A percentile compares a stretch with the other conserved stretches of the same genome.
Evolutionary conservation across 2,797 vertebrate species (phyloP).

Genomic region (Lepus townsendii): DNA sequence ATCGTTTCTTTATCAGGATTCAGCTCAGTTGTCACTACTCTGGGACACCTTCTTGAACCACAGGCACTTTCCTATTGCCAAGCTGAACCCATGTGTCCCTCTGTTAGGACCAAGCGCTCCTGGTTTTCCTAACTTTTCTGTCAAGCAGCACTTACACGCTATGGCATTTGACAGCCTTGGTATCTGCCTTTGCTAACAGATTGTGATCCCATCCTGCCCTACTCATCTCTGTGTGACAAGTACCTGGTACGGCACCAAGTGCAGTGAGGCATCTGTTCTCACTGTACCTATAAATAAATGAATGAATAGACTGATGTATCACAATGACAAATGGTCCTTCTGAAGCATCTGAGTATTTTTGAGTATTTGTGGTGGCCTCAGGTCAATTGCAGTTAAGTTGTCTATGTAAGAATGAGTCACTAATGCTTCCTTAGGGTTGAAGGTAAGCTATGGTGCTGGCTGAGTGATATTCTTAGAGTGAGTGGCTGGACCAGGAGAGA

Average conservation of each 20-base stretch:
- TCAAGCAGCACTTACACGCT: not conserved
- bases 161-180: not conserved
- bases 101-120: too few species aligned
- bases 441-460: not conserved
- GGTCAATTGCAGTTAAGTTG: not conserved
- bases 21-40: not conserved
- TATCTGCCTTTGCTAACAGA: not conserved
- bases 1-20: not conserved
- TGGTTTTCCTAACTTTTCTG: not conserved
- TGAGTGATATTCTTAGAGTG: not conserved
- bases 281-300: not conserved
- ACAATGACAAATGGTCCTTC: not conserved
- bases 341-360: not conserved
- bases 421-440: not conserved
- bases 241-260: not conserved
- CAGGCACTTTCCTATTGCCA: fast-evolving
- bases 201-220: not conserved
- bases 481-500: not conserved
- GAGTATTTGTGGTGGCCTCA: not conserved
- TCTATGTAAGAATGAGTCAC: not conserved
- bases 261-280: not conserved
- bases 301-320: not conserved
- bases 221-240: not conserved
- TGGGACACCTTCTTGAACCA: not conserved
- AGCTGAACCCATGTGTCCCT: not conserved